A percentile compares a stretch with the other conserved stretches of the same genome.
phyloP scores from a whole-genome alignment of 2,888 invertebrate species.

The Eupeodes latifasciatus region DNA sequence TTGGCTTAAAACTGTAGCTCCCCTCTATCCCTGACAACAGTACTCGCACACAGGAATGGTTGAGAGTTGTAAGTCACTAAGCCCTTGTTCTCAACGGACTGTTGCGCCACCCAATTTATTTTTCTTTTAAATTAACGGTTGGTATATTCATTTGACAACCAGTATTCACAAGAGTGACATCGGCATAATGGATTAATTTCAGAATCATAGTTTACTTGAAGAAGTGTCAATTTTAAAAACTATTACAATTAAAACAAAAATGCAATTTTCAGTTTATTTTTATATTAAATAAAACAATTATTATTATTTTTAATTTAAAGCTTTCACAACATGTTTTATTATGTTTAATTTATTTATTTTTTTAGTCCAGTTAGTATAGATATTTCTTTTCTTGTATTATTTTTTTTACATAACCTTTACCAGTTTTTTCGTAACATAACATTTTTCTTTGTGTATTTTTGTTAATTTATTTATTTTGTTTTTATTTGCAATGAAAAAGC shows the following conservation, averaged over 20 bases:
- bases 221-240: no score
- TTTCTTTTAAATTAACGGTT: no score
- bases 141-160: no score
- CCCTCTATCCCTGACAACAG: no score
- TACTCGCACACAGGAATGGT: no score
- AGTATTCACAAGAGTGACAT: no score
- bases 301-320: conserved; percentile 75
- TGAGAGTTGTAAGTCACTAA: no score
- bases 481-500: conserved; percentile 73
- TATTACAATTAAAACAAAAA: conserved; percentile 7
- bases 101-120: no score
- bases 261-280: conserved; percentile 23
- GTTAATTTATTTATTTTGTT: conserved; percentile 40
- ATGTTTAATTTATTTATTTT: conserved; percentile 51
- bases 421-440: conserved; percentile 25
- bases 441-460: conserved; percentile 32
- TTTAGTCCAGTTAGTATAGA: conserved; percentile 42
- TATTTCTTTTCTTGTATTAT: conserved; percentile 34
- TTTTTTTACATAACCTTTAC: conserved; percentile 15
- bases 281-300: conserved; percentile 72
- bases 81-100: no score
- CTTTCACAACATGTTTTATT: conserved; percentile 77
- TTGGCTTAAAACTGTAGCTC: no score
- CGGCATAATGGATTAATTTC: no score
- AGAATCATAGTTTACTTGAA: no score